Percentiles rank a stretch among this genome's conserved stretches.
phyloP scores from a whole-genome alignment of 2,888 invertebrate species.

The Eristalis tenax region DNA sequence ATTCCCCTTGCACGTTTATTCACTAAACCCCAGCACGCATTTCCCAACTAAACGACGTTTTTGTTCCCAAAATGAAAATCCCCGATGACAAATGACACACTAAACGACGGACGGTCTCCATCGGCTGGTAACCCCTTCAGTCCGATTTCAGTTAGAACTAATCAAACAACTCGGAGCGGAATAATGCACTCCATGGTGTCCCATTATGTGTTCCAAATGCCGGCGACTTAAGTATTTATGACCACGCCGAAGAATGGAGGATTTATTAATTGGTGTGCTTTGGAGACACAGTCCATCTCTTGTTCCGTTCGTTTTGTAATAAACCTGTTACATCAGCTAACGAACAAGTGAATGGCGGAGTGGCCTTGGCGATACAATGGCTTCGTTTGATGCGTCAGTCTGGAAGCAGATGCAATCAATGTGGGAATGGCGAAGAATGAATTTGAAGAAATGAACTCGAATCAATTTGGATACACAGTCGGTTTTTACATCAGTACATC shows the following conservation, averaged over 20 bases:
- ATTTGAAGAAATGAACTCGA: too few species aligned
- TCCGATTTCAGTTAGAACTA: background rate
- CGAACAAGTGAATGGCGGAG: background rate
- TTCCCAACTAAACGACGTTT: background rate
- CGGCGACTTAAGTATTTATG: background rate
- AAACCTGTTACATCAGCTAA: background rate
- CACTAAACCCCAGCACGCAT: too few species aligned
- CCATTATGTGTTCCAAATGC: conserved; percentile 1
- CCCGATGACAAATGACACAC: background rate
- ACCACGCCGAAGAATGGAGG: background rate
- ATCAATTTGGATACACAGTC: too few species aligned
- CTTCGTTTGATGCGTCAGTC: background rate
- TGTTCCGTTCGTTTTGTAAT: background rate
- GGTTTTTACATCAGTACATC: too few species aligned
- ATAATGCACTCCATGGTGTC: background rate
- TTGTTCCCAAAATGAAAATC: background rate
- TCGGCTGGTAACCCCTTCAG: background rate
- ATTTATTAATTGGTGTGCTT: background rate
- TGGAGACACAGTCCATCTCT: background rate
- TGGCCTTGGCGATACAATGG: background rate
- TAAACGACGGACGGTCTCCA: background rate
- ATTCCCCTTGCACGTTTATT: too few species aligned
- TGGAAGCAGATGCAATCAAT: background rate
- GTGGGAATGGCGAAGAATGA: too few species aligned
- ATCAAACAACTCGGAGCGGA: background rate